phyloP scores from a whole-genome alignment of 2,888 invertebrate genomes.

The Ichneumon xanthorius region DNA sequence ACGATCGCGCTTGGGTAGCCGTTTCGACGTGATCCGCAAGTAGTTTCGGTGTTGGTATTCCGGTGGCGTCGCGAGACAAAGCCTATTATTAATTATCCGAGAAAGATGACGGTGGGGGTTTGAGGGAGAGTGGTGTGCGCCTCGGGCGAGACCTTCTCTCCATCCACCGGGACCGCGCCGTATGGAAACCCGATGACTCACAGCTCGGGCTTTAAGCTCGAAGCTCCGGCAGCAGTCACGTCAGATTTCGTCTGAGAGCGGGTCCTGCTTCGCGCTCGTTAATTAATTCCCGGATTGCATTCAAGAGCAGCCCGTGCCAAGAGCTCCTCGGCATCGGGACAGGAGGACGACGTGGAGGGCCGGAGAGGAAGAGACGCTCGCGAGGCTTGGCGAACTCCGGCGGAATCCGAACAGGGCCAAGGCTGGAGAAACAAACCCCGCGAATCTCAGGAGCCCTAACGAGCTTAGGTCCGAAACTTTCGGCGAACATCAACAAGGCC shows the following conservation, averaged over 20 bases:
- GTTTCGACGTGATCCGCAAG: slow-evolving; percentile 61
- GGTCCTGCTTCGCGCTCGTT: slow-evolving; percentile 75
- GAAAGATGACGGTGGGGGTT: slow-evolving; percentile 31
- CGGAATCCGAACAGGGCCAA: not conserved
- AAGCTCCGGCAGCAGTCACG: slow-evolving; percentile 76
- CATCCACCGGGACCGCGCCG: slow-evolving; percentile 19
- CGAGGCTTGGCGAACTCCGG: slow-evolving; percentile 12
- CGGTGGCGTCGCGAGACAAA: slow-evolving; percentile 65
- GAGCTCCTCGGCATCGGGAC: slow-evolving; percentile 25
- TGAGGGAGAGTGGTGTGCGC: slow-evolving; percentile 17
- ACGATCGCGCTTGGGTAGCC: slow-evolving; percentile 46
- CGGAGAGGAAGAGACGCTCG: slow-evolving; percentile 8
- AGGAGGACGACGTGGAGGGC: slow-evolving; percentile 12
- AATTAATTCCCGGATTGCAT: slow-evolving; percentile 79
- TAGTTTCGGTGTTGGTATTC: slow-evolving; percentile 61
- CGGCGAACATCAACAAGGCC: slow-evolving; percentile 56
- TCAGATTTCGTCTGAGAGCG: slow-evolving; percentile 75
- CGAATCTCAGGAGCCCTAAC: slow-evolving; percentile 32
- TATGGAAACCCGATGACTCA: slow-evolving; percentile 59
- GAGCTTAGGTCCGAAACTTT: slow-evolving; percentile 57
- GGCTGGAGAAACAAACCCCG: not conserved
- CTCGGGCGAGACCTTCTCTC: slow-evolving; percentile 58
- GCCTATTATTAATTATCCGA: slow-evolving; percentile 77
- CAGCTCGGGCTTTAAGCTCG: slow-evolving; percentile 71
- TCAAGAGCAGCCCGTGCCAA: slow-evolving; percentile 70